These are phyloP conservation scores for Dipodomys ordii DNA, from an alignment of 2,113 vertebrate genomes.

Conservation along the genomic window DNA sequence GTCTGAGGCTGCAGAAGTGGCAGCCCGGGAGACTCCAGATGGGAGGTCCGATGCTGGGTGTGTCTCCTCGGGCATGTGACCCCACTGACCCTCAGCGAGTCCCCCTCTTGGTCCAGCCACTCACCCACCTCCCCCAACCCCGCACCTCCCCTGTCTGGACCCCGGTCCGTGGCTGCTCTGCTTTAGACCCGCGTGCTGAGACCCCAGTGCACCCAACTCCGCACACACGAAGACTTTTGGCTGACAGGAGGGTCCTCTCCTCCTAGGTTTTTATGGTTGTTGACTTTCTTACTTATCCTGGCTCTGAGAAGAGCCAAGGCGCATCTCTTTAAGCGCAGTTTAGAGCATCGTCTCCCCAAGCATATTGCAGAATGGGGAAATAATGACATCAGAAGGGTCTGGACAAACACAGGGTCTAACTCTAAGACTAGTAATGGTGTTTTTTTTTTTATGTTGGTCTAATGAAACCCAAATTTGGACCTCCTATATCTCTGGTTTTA, in stretches of 20 bases:
- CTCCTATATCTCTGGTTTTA: not conserved
- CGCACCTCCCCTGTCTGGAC: not conserved
- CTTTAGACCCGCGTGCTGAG: conserved; percentile 1
- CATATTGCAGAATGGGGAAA: not conserved
- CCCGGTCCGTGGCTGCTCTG: not conserved
- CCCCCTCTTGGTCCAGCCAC: too few relatives aligned
- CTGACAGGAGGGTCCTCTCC: not conserved
- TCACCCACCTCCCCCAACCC: too few relatives aligned
- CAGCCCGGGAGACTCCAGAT: not conserved
- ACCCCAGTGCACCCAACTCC: conserved; percentile 39
- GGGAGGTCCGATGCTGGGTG: not conserved
- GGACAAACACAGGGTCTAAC: not conserved
- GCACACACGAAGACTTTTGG: conserved; percentile 28
- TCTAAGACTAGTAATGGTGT: not conserved
- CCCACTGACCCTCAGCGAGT: not conserved
- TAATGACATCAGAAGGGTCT: not conserved
- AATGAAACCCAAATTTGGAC: not conserved
- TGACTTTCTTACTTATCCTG: conserved; percentile 68
- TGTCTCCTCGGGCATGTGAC: not conserved
- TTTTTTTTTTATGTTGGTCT: not conserved
- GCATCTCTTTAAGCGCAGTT: conserved; percentile 45
- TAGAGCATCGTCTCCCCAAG: not conserved
- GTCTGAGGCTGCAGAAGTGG: not conserved
- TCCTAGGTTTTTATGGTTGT: conserved; percentile 41
- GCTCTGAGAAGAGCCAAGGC: not conserved